phyloP scores from a whole-genome alignment of 2,888 invertebrate genomes.

The Acleris holmiana region DNA sequence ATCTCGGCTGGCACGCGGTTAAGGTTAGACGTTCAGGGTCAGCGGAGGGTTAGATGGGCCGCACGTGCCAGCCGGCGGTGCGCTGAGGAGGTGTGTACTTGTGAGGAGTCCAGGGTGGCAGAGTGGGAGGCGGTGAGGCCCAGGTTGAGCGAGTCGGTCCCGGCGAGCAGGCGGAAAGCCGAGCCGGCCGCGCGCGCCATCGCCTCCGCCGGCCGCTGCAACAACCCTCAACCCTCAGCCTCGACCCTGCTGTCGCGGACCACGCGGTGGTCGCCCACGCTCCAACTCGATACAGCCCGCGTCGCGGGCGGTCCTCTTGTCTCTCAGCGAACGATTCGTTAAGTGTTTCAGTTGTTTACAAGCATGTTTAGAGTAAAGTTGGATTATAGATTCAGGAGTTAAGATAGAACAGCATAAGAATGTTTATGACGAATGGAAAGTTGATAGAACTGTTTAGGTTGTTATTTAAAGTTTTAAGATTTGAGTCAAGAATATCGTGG shows the following conservation, averaged over 20 bases:
- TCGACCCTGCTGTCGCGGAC: neutral
- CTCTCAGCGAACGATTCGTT: neutral
- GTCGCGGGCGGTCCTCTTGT: neutral
- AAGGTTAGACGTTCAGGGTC: slow-evolving; percentile 6
- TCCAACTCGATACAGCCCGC: neutral
- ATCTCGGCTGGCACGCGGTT: slow-evolving; percentile 5
- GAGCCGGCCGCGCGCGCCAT: slow-evolving; percentile 91
- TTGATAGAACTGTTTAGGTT: slow-evolving; percentile 5
- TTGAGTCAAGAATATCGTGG: slow-evolving; percentile 10
- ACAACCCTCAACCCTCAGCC: slow-evolving; percentile 48
- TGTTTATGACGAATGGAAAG: neutral
- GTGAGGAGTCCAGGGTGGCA: slow-evolving; percentile 83
- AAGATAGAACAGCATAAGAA: neutral
- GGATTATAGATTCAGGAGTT: neutral
- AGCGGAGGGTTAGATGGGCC: slow-evolving; percentile 3
- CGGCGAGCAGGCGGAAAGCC: slow-evolving; percentile 90
- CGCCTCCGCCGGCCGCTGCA: slow-evolving; percentile 90
- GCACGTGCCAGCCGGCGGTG: slow-evolving; percentile 39
- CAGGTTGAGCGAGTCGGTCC: slow-evolving; percentile 89
- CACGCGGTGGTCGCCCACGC: neutral
- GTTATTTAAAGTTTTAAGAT: slow-evolving; percentile 2
- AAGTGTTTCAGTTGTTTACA: neutral
- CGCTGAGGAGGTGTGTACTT: slow-evolving; percentile 71
- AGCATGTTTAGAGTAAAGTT: neutral
- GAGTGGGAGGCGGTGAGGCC: slow-evolving; percentile 87